Base-by-base conservation (phyloP, 2,888 invertebrate species). In the Cylindroiulus punctatus region DNA sequence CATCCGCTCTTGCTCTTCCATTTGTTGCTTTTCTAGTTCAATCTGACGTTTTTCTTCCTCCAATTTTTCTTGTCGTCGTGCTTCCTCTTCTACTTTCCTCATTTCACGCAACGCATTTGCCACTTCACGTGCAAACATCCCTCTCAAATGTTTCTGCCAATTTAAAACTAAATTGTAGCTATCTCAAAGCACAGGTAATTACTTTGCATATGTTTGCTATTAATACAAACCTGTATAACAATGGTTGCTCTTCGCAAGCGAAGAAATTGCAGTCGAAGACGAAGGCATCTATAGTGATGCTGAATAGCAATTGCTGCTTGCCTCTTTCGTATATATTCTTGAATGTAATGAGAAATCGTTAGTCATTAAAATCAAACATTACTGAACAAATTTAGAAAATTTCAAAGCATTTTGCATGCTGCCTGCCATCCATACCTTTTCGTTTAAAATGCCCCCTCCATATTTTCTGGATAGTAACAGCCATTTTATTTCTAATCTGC, bases 111-210 rank as follows among this genome's bases (percentile, higher is more conserved):
- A 91, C 0, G 97, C 97, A 0, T 95, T 93, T 0, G 97, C 97
- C 10, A 95, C 93, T 91, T 97, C 97, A 88, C 97, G 92, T 0
- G 97, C 97, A 91, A 97, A 97, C 89, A 96, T 96, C 3, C 97
- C 97, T 14, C 97, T 92, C 88, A 97, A 91, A 90, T 95, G 96
- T 87, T 87, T 88, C 88, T 89, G 87, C 44, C 0, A 40, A 19
- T 44, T 82, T 42, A 87, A 84, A 76, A 86, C n/a, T 40, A 40
- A 83, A 83, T 40, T 7, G 0, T 26, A 40, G 40, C 2, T 3
- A 83, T 2, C 22, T n/a, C 12, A 42, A 32, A 26, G 26, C 4
- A 30, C 36, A 4, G 2, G 7, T 4, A 76, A 14, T 17, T 14
- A 2, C 26, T 76, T 30, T 30, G 30, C 14, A 30, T 76, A 52